These are phyloP conservation scores for Todiramphus chloris DNA, from an alignment of 2,113 vertebrate species.

Conservation along the genomic window DNA sequence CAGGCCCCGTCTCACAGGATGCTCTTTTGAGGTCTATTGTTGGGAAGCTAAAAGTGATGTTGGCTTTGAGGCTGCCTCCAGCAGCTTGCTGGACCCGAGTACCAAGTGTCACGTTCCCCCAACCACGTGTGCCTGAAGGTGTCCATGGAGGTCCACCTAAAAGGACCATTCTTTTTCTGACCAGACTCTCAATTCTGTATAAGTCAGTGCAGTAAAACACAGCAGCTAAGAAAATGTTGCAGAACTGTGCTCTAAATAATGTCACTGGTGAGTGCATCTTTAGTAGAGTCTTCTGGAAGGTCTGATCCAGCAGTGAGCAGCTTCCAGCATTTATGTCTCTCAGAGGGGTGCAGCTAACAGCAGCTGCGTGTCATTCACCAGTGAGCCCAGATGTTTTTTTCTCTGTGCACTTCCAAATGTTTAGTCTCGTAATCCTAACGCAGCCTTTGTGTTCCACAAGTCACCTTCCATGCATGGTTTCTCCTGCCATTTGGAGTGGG, in stretches of 20 bases:
- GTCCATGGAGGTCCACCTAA: not conserved
- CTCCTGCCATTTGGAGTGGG: not conserved
- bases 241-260: not conserved
- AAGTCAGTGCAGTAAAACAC: not conserved
- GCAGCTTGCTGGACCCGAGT: not conserved
- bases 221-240: not conserved
- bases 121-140: not conserved
- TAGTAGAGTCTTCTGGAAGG: not conserved
- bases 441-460: not conserved
- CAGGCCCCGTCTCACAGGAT: not conserved
- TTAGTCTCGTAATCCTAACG: not conserved
- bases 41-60: not conserved
- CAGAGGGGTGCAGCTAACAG: not conserved
- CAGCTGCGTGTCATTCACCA: accelerated
- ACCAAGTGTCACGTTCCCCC: not conserved
- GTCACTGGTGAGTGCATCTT: not conserved
- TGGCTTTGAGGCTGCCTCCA: not conserved
- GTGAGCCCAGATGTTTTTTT: not conserved
- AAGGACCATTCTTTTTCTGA: not conserved
- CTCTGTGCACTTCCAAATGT: not conserved
- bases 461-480: not conserved
- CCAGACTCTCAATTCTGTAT: not conserved
- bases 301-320: not conserved
- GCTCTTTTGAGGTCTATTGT: not conserved
- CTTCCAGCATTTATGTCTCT: not conserved